Base-by-base conservation (phyloP, 2,888 invertebrate genomes). In the Drosophila fungiperda region DNA sequence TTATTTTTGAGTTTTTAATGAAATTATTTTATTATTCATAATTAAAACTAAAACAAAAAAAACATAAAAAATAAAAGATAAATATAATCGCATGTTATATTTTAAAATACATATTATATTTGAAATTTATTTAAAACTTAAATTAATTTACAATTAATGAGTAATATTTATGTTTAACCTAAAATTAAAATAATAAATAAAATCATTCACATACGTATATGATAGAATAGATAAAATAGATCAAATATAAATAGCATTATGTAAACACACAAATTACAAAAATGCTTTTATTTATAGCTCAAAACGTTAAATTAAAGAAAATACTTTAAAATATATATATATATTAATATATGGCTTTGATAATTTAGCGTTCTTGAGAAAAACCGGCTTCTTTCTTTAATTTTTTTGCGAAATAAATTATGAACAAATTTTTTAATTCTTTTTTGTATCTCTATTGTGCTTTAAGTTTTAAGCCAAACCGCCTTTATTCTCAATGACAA, bases 351-450 rank as follows among this genome's bases (percentile, higher is more conserved):
- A 38, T 17, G 9, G 38, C 9, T 33, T 11, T n/a, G 17, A 17
- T 40, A 7, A 9, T 40, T 40, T 40, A 40, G 40, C 8, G 0
- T 40, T n/a, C 38, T 38, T 17, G 17, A 8, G n/a, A 38, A 38
- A 38, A 38, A 38, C 8, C 3, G 8, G 17, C 8, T 17, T 17
- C 2, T 9, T n/a, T 40, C n/a, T 5, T n/a, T 17, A 9, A 4
- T n/a, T 38, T 38, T 35, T 33, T 36, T 4, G 3, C n/a, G 9
- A 40, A 40, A n/a, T 15, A 15, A 45, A 45, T 45, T 3, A 15
- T 29, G 49, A 29, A n/a, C 5, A 50, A 50, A 50, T 11, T 54
- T 54, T 60, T 29, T 26, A n/a, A 64, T 50, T 60, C 38, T 53
- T 23, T 36, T 12, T 12, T 6, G n/a, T n/a, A 1, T 2, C 38